Conservation (phyloP, 2,113 vertebrate genomes). For the Hippocampus guttulatus region DNA sequence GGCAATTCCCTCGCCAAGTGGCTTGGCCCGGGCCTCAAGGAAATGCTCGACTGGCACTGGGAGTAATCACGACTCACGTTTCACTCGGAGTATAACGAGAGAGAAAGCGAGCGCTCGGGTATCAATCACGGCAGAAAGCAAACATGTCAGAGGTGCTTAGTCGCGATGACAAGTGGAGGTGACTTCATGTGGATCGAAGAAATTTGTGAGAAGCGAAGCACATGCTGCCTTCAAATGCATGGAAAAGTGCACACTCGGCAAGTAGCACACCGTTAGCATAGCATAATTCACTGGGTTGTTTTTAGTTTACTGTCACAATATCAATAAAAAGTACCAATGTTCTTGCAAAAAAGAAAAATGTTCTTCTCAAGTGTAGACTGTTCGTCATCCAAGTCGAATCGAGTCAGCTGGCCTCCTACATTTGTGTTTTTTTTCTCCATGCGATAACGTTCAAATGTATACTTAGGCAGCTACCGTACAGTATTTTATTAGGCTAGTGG, state of each 20-base stretch:
- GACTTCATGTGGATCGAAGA: conserved; percentile 28
- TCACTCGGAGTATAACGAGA: conserved; percentile 35
- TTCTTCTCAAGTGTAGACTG: background rate
- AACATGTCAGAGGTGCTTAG: conserved; percentile 67
- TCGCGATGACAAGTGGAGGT: conserved; percentile 43
- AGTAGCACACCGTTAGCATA: background rate
- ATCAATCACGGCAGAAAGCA: conserved; percentile 68
- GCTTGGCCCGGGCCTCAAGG: conserved; percentile 60
- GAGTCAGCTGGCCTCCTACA: too few species aligned
- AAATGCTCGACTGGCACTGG: conserved; percentile 51
- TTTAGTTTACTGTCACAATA: background rate
- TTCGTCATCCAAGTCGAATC: background rate
- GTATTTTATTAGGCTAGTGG: background rate
- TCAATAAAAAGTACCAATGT: background rate
- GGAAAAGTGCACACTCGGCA: background rate
- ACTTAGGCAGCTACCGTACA: background rate
- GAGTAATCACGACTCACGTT: conserved; percentile 62
- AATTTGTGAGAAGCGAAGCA: conserved; percentile 20
- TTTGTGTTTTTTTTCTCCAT: background rate
- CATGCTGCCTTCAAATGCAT: background rate
- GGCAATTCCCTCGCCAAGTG: conserved; percentile 46
- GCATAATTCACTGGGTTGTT: background rate
- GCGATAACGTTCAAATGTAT: background rate
- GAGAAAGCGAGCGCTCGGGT: conserved; percentile 36
- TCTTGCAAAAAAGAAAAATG: background rate